These are phyloP conservation scores for Varecia variegata DNA, from an alignment of 2,797 vertebrate genomes.

Conservation along the genomic window DNA sequence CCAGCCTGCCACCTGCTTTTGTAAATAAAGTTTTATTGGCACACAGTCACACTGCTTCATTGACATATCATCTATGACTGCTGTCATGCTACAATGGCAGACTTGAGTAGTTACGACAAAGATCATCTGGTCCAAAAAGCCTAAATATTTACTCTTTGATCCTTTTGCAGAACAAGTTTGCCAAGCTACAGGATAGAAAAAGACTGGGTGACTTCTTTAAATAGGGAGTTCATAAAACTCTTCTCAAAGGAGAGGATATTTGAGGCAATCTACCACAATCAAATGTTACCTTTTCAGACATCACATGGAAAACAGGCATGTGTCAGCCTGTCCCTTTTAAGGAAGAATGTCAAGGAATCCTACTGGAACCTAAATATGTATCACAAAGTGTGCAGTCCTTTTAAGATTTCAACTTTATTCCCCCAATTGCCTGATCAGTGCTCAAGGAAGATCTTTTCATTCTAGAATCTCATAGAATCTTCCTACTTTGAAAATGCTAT, in stretches of 20 bases:
- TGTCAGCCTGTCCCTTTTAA: neutral
- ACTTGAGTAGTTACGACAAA: neutral
- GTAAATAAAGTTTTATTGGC: neutral
- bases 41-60: neutral
- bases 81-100: neutral
- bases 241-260: neutral
- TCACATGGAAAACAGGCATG: neutral
- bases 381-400: neutral
- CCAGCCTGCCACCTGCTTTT: neutral
- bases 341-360: neutral
- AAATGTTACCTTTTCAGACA: neutral
- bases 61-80: neutral
- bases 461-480: neutral
- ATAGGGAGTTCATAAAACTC: neutral
- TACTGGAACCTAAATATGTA: neutral
- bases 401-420: neutral
- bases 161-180: neutral
- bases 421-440: neutral
- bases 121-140: neutral
- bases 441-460: neutral
- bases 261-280: neutral
- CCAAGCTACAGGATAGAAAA: neutral
- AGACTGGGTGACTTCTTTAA: neutral
- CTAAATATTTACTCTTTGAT: neutral
- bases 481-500: neutral